Base-by-base conservation (phyloP, 2,888 invertebrate species). In the Diploptera punctata region DNA sequence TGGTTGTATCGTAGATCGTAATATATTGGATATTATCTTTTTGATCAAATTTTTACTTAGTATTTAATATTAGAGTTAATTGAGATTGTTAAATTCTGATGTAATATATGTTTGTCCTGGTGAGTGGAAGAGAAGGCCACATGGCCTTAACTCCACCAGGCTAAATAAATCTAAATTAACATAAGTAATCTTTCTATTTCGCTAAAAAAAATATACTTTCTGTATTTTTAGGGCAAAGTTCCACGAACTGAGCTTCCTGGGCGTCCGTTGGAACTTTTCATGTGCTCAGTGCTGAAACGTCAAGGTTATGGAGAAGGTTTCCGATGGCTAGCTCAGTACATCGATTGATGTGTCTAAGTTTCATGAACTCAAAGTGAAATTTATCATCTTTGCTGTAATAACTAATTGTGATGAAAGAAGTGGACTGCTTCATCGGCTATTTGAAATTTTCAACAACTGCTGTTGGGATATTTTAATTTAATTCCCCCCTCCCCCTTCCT, bases 271-370 rank as follows among this genome's bases (percentile, higher is more conserved):
- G 99, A 99, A 88, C 87, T 99, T 81, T 99, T 97, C 87, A 99
- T 99, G 99, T 99, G 99, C 87, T 98, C 98, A 79, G 99, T 99
- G 81, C 89, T 99, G 83, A 98, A 98, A 87, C 90, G 98, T 81
- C 99, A 99, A 87, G 99, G 99, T 77, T 99, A 99, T 84, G 99
- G 99, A 76, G 99, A 99, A 85, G 99, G 99, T 80, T 99, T 99
- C 90, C 94, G 99, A 84, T 99, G 99, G 99, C 89, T 99, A 85
- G 97, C 98, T 82, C 97, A 98, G 88, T 98, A 97, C 88, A 96
- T 97, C 84, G 95, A 95, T 90, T 95, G 93, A 93, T 77, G 47
- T 24, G 72, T 49, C 52, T 33, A 21, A 29, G 24, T n/a, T n/a
- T 26, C n/a, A 16, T 47, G 43, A 16, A 65, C 24, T 24, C 21